A percentile compares a stretch with the other conserved stretches of the same genome.
Conservation (phyloP, 1,140 invertebrate species). For the Megalopta genalis region DNA sequence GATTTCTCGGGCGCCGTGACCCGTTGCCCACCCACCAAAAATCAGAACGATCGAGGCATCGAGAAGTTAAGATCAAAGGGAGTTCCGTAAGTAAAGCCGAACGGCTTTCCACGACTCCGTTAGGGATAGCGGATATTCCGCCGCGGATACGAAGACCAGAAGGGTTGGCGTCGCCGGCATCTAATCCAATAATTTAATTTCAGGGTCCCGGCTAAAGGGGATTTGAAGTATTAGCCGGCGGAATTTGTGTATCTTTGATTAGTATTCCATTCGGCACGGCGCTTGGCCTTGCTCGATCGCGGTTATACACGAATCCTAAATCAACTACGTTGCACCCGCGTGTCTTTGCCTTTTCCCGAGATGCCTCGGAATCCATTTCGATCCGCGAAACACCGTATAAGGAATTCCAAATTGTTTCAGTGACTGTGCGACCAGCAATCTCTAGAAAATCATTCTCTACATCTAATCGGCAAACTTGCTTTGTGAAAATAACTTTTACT, state of each 20-base stretch:
- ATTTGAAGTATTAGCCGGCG: slow-evolving; percentile 80
- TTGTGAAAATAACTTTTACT: too few relatives aligned
- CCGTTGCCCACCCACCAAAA: background rate
- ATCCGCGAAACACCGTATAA: background rate
- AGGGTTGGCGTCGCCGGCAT: slow-evolving; percentile 71
- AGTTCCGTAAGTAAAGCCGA: slow-evolving; percentile 42
- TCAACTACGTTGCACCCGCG: slow-evolving; percentile 65
- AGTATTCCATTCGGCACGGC: slow-evolving; percentile 77
- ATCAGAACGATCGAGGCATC: slow-evolving; percentile 23
- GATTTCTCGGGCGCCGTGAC: background rate
- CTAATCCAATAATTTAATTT: slow-evolving; percentile 81
- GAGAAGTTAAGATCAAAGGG: slow-evolving; percentile 54
- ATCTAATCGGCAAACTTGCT: too few relatives aligned
- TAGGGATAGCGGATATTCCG: slow-evolving; percentile 33
- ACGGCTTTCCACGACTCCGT: slow-evolving; percentile 26
- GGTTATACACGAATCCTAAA: slow-evolving; percentile 77
- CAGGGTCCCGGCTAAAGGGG: slow-evolving; percentile 76
- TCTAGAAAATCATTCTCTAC: background rate
- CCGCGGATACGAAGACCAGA: slow-evolving; percentile 38
- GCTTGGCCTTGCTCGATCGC: slow-evolving; percentile 75
- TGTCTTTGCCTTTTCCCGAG: slow-evolving; percentile 62
- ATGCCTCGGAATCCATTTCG: slow-evolving; percentile 6
- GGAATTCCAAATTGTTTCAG: background rate
- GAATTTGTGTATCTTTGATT: slow-evolving; percentile 81
- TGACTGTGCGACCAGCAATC: background rate